Evolutionary conservation across 2,888 invertebrate genomes (phyloP), one percentile per base, ranked within the genome.

Genomic region (Dasypogon diadema): DNA sequence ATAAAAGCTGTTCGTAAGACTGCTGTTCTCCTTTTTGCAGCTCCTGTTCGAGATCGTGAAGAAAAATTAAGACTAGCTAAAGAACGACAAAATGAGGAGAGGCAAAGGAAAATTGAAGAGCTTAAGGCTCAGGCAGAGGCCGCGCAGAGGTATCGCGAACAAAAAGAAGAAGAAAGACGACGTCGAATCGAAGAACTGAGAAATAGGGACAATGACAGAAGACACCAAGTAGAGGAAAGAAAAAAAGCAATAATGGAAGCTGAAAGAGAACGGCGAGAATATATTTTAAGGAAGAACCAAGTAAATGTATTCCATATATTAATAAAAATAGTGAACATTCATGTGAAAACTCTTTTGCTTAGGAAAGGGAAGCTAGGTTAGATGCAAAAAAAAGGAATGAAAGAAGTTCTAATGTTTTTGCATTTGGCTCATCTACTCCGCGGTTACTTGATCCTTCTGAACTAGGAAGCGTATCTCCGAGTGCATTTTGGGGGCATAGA

Each of bases 341-440:
- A 30, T 30, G 30, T 30, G 8, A 30, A 24, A 26, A 56, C 10
- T 22, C 8, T 26, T n/a, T 26, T 55, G 8, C 65, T 12, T 60
- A 86, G 88, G 95, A 95, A 84, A 89, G 95, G 80, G 93, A 93
- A 83, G 93, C 92, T 80, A 90, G 93, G 79, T 88, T 95, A 82
- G 95, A 95, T 85, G 90, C 92, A 72, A 93, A 92, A 85, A 91
- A 91, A 82, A 91, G 91, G 82, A 91, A 93, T 81, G 94, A 95
- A 83, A 90, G 93, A 81, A 90, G 90, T 83, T 91, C 91, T 79
- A 88, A 89, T 81, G 93, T 92, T 75, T 96, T 95, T 87, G 96
- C 96, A 74, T 96, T 96, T 87, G 96, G 96, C 77, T 96, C 95
- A 81, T 96, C 95, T 80, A 96, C 95, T 78, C 96, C 96, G 78